Base-by-base conservation (phyloP, 1,140 invertebrate genomes). In the Chironomus tepperi region DNA sequence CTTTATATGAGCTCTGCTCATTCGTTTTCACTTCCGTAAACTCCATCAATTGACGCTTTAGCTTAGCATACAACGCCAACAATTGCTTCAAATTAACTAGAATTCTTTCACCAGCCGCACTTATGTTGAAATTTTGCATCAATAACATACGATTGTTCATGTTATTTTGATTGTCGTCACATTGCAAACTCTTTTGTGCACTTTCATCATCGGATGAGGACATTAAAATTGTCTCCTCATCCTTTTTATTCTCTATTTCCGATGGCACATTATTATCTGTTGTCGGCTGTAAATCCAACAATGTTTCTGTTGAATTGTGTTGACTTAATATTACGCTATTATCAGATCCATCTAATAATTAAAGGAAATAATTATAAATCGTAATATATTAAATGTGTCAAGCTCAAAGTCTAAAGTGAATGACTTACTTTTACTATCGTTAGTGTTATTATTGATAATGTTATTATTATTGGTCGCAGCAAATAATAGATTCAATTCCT, bases 371-470 rank as follows among this genome's bases (percentile, higher is more conserved):
- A 34, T 74, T 47, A n/a, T 64, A 2, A 24, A 43, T 24, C 7
- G 9, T 65, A 18, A 64, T n/a, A 74, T 47, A 43, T 16, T 79
- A 77, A 34, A 34, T 34, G 24, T 34, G 24, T 34, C 24, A 34
- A 34, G 24, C 24, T 34, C 24, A 34, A 34, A 34, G 24, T 34
- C 24, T 34, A 34, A 34, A 34, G 24, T 34, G 24, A 34, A 18
- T 34, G 5, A 77, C 77, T 75, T 79, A 80, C 5, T 77, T 21
- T 73, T 81, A 79, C 18, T 77, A 79, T 10, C 75, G 73, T 64
- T 80, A 73, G 67, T 78, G 80, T 78, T 81, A 80, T 16, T 78
- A 77, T 73, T 81, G 79, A 9, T 75, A 73, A 65, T 80, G 72
- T 67, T 79, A 81, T 78, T 81, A 79, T 16, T 78, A 77, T 73